These are phyloP conservation scores for Galago senegalensis DNA, from an alignment of 2,797 vertebrate species.

Conservation along the genomic window DNA sequence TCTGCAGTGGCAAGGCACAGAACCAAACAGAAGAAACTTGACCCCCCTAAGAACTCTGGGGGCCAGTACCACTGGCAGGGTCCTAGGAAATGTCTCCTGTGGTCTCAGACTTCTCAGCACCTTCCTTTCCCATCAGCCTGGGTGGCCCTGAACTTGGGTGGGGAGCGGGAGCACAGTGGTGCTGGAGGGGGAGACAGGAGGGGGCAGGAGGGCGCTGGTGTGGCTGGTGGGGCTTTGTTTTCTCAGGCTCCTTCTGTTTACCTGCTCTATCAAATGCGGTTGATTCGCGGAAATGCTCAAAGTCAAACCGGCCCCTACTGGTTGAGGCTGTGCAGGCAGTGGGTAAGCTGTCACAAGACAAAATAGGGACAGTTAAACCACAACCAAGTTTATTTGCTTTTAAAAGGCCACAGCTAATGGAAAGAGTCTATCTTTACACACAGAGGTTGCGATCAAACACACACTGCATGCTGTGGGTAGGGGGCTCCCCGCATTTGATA, in stretches of 20 bases:
- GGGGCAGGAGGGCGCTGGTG: accelerated
- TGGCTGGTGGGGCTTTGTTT: constrained; percentile 54
- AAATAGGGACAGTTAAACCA: constrained; percentile 87
- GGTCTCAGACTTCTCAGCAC: background rate
- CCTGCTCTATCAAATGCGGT: constrained; percentile 64
- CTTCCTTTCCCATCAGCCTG: background rate
- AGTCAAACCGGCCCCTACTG: constrained; percentile 72
- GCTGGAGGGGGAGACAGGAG: too few species aligned
- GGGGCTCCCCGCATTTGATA: background rate
- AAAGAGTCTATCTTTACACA: background rate
- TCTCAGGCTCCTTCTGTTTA: constrained; percentile 37
- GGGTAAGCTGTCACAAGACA: constrained; percentile 61
- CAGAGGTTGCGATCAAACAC: background rate
- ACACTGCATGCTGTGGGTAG: background rate
- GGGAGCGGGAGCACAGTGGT: background rate
- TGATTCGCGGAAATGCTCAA: constrained; percentile 80
- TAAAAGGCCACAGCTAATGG: constrained; percentile 76
- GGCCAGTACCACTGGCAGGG: background rate
- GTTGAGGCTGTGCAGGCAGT: constrained; percentile 41
- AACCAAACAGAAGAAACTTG: background rate
- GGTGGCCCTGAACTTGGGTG: background rate
- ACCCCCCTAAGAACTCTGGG: background rate
- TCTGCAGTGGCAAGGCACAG: background rate
- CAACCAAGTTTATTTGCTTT: constrained; percentile 70
- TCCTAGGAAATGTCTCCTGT: background rate